Conservation (phyloP, 2,888 invertebrate species). For the Meloe dianella region DNA sequence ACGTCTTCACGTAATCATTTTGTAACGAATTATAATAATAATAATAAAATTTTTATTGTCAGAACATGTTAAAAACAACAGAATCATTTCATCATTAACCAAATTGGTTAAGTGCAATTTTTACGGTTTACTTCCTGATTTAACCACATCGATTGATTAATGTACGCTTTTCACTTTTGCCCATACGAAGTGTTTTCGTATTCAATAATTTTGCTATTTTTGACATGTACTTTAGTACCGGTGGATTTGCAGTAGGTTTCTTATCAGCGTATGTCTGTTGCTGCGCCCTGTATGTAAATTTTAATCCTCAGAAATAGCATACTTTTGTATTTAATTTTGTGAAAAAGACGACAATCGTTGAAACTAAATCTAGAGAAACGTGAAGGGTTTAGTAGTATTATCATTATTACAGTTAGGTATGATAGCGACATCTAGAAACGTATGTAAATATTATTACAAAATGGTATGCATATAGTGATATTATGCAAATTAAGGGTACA, state of each 20-base stretch:
- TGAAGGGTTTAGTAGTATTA: constrained; percentile 15
- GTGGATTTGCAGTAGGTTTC: too few relatives aligned
- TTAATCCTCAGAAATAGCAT: background rate
- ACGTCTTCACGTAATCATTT: constrained; percentile 1
- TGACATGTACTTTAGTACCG: too few relatives aligned
- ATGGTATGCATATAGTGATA: constrained; percentile 38
- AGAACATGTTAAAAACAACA: too few relatives aligned
- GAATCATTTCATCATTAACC: too few relatives aligned
- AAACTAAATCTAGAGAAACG: constrained; percentile 24
- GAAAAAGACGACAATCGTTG: constrained; percentile 10
- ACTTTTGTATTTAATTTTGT: background rate
- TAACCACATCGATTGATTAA: too few relatives aligned
- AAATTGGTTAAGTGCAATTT: too few relatives aligned
- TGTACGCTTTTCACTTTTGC: too few relatives aligned
- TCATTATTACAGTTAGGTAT: constrained; percentile 11
- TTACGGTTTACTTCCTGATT: too few relatives aligned
- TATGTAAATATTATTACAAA: constrained; percentile 37
- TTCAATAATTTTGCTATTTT: too few relatives aligned
- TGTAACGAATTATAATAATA: background rate
- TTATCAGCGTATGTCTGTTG: background rate
- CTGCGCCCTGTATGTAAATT: constrained; percentile 5
- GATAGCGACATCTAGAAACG: constrained; percentile 36
- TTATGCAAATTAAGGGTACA: constrained; percentile 31
- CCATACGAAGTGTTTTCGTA: too few relatives aligned
- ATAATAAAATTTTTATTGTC: background rate